These are phyloP conservation scores for Asteroscopus sphinx DNA, from an alignment of 2,888 invertebrate species.

Conservation along the genomic window DNA sequence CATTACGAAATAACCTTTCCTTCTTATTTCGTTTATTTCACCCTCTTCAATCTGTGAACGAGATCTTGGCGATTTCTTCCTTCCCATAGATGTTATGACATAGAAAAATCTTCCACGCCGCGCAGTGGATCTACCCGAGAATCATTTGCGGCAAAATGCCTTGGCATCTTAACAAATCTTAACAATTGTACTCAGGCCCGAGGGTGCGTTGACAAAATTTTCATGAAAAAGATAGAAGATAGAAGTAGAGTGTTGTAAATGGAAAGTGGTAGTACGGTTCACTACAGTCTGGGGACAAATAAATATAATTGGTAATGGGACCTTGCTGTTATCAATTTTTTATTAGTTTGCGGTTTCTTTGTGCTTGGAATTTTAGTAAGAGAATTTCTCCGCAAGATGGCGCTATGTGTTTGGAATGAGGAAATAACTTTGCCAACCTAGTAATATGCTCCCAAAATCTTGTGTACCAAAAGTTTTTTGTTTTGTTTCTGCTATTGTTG, in stretches of 20 bases:
- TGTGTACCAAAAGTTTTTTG: no score
- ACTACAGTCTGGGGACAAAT: slow-evolving; percentile 70
- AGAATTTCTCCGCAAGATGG: slow-evolving; percentile 16
- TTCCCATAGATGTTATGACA: slow-evolving; percentile 47
- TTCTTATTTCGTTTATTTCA: slow-evolving; percentile 39
- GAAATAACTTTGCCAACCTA: background rate
- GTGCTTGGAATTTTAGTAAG: slow-evolving; percentile 36
- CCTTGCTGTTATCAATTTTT: slow-evolving; percentile 40
- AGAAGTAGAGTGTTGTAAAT: slow-evolving; percentile 65
- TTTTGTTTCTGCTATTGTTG: no score
- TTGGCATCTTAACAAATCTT: slow-evolving; percentile 33
- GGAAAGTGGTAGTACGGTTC: slow-evolving; percentile 56
- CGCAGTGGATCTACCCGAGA: slow-evolving; percentile 20
- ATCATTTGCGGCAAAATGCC: slow-evolving; percentile 49
- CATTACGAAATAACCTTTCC: slow-evolving; percentile 37
- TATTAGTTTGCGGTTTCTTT: slow-evolving; percentile 22
- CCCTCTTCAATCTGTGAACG: slow-evolving; percentile 42
- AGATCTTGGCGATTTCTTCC: slow-evolving; percentile 46
- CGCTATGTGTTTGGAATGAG: background rate
- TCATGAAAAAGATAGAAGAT: slow-evolving; percentile 63
- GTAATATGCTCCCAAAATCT: no score
- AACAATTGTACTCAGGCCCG: slow-evolving; percentile 30
- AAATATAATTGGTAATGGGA: slow-evolving; percentile 66
- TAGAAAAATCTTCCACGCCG: slow-evolving; percentile 42
- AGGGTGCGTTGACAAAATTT: slow-evolving; percentile 40